Evolutionary conservation across 2,113 vertebrate species (phyloP), one percentile per base, ranked within the genome.

Genomic region (Fulica atra): DNA sequence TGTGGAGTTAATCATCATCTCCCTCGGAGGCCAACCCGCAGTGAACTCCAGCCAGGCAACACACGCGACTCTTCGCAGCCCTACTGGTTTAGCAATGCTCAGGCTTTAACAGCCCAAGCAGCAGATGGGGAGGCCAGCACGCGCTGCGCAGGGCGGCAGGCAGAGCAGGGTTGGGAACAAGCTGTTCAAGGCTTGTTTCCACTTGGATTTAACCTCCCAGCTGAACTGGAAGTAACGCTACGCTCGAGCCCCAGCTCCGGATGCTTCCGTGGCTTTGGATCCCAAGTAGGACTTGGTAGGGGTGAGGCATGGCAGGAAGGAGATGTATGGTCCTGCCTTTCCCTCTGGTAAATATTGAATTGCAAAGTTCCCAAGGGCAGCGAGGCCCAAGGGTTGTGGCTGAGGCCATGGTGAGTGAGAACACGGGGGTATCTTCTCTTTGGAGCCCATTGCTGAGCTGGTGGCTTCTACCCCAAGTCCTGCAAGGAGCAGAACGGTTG

Each of bases 271-370:
- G 46, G 53, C 8, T 40, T 21, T 12, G 77, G 3, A 5, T 35
- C 2, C 1, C 36, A 1, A 10, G 64, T 4, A 7, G 81, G 61
- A 11, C 53, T 29, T 25, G 0, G 2, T 3, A 13, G 46, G 38
- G 61, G n/a, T 28, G 54, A 15, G 38, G 15, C 7, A 2, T 0
- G 51, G 86, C 44, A 16, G 40, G 33, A 13, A 18, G 19, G 40
- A 33, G 36, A 5, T 8, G 40, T 4, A 0, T 3, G 65, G 40
- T 4, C 4, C 35, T 23, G 65, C n/a, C 50, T 69, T 46, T 44
- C 31, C 56, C 11, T 20, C n/a, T 33, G 5, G 40, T 11, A 18
- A 59, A 19, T 11, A 15, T 4, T 7, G 33, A 73, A 40, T 44
- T 1, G 1, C 14, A 3, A 33, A 1, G 29, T 31, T 80, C 53